A percentile compares a stretch with the other conserved stretches of the same genome.
Conservation (phyloP, 2,797 vertebrate species). For the Pseudochaenichthys georgianus region DNA sequence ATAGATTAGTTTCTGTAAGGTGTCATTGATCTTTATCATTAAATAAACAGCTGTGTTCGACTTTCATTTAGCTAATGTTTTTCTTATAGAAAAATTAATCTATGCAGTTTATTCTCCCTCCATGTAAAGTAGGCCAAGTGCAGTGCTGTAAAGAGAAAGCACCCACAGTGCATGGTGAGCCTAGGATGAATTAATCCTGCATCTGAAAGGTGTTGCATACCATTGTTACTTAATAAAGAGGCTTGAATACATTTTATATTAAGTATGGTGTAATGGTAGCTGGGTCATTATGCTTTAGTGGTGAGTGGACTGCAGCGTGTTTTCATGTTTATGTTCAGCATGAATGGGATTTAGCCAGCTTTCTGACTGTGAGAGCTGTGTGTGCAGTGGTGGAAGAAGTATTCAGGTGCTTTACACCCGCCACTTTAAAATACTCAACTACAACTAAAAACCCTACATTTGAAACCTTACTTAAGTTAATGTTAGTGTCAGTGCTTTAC, state of each 20-base stretch:
- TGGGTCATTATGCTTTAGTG: constrained; percentile 3
- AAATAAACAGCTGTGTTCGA: neutral
- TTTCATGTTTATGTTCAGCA: constrained; percentile 15
- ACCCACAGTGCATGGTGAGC: neutral
- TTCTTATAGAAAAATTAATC: neutral
- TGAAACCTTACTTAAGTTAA: too few species aligned
- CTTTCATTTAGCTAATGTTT: neutral
- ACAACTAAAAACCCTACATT: too few species aligned
- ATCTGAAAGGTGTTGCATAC: constrained; percentile 19
- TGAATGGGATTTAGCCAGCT: constrained; percentile 1
- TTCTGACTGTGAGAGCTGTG: neutral
- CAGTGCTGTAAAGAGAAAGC: constrained; percentile 4
- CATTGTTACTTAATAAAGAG: neutral
- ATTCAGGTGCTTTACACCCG: too few species aligned
- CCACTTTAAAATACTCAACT: too few species aligned
- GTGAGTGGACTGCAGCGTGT: neutral
- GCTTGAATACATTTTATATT: constrained; percentile 9
- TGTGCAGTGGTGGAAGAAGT: too few species aligned
- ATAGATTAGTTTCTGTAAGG: neutral
- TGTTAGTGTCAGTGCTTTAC: too few species aligned
- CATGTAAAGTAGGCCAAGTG: constrained; percentile 7
- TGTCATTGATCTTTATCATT: neutral
- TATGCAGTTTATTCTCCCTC: neutral
- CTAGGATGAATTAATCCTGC: constrained; percentile 19
- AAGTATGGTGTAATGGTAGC: neutral